Percentiles rank a stretch among this genome's conserved stretches.
phyloP scores from a whole-genome alignment of 1,140 invertebrate genomes.

The Heliconius himera region DNA sequence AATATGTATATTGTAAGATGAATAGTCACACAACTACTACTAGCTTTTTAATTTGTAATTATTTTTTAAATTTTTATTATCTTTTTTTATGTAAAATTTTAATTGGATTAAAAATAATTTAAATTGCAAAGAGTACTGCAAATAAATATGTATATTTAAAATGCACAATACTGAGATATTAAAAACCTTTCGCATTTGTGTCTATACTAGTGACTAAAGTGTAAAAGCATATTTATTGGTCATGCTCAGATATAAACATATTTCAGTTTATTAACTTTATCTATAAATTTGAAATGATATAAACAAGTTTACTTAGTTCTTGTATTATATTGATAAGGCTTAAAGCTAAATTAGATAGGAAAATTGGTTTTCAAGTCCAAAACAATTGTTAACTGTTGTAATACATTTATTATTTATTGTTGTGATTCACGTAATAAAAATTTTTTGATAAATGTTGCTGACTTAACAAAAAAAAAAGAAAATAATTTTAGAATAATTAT shows the following conservation, averaged over 20 bases:
- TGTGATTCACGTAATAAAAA: background rate
- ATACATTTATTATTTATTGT: background rate
- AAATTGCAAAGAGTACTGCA: no score
- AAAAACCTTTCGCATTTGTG: background rate
- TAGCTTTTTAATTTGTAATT: background rate
- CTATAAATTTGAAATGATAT: background rate
- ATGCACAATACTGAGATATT: background rate
- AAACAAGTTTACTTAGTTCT: background rate
- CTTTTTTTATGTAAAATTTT: no score
- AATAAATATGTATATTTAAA: background rate
- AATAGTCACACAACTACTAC: background rate
- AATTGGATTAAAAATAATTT: no score
- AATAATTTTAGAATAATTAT: background rate
- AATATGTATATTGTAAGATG: background rate
- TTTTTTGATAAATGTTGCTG: background rate
- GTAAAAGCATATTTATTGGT: background rate
- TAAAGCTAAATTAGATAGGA: background rate
- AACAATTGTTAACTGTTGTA: conserved; percentile 4
- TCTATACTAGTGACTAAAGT: background rate
- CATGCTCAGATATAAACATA: background rate
- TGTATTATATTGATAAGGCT: conserved; percentile 3
- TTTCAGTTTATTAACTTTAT: background rate
- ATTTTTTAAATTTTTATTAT: no score
- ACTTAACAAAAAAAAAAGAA: background rate
- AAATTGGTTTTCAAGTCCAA: background rate